Percentiles rank a stretch among this genome's conserved stretches.
Conservation (phyloP, 1,140 invertebrate species). For the Calycopis cecrops region DNA sequence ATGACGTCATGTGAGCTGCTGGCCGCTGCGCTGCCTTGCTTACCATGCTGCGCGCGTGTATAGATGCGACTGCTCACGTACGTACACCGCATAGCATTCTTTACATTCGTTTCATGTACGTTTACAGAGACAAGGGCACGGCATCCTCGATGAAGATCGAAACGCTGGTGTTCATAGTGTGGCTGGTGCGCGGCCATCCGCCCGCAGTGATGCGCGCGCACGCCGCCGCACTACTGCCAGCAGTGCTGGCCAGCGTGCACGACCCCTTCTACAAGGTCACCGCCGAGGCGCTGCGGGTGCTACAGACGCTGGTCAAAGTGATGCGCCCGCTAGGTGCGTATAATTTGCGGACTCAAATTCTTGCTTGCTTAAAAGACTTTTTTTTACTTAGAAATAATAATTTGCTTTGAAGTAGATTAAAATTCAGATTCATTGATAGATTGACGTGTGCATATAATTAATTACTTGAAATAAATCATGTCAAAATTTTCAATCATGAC, state of each 20-base stretch:
- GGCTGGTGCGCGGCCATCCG: constrained; percentile 87
- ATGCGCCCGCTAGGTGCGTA: constrained; percentile 88
- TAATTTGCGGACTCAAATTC: too few relatives aligned
- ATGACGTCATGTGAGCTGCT: constrained; percentile 96
- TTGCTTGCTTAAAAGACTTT: too few relatives aligned
- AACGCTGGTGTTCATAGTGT: constrained; percentile 94
- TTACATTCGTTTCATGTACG: constrained; percentile 1
- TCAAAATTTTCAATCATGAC: too few relatives aligned
- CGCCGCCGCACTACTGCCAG: constrained; percentile 88
- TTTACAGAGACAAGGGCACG: constrained; percentile 90
- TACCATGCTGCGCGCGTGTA: constrained; percentile 91
- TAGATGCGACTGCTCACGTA: constrained; percentile 91
- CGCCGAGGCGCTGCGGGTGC: constrained; percentile 91
- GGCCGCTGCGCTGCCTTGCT: constrained; percentile 89
- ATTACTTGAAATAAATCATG: too few relatives aligned
- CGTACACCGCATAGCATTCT: constrained; percentile 21
- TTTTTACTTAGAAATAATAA: too few relatives aligned
- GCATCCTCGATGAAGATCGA: constrained; percentile 99
- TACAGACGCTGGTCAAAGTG: constrained; percentile 96
- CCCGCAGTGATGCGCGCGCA: constrained; percentile 79
- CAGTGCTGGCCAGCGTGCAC: constrained; percentile 90
- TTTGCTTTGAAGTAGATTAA: too few relatives aligned
- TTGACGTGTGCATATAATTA: too few relatives aligned
- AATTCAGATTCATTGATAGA: too few relatives aligned
- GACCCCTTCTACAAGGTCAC: constrained; percentile 99